Percentiles rank a stretch among this genome's conserved stretches.
Conservation (phyloP, 2,113 vertebrate species). For the Ranitomeya variabilis region DNA sequence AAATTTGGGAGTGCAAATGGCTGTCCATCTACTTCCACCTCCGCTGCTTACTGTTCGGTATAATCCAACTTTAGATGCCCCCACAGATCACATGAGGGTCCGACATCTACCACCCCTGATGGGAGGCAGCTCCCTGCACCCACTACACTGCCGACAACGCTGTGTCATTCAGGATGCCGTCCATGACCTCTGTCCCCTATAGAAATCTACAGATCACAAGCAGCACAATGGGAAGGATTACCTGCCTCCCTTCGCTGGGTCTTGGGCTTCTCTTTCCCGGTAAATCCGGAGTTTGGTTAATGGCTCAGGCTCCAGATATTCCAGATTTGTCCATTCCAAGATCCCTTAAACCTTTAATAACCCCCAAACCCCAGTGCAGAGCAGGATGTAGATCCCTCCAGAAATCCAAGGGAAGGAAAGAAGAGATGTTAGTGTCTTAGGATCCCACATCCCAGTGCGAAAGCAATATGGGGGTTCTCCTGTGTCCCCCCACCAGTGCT, state of each 20-base stretch:
- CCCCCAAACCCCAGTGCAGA: background rate
- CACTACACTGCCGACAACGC: background rate
- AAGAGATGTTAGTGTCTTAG: background rate
- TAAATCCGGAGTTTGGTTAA: conserved; percentile 47
- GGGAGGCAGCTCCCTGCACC: background rate
- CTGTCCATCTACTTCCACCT: background rate
- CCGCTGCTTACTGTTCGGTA: background rate
- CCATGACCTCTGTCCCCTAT: conserved; percentile 18
- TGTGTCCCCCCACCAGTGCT: background rate
- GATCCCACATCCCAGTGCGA: conserved; percentile 39
- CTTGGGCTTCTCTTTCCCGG: background rate
- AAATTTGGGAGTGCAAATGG: background rate
- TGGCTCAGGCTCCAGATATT: background rate
- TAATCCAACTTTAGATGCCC: background rate
- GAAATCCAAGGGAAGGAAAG: background rate
- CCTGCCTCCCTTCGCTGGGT: conserved; percentile 1
- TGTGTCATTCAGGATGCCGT: background rate
- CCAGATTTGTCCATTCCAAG: conserved; percentile 6
- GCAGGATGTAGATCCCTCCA: background rate
- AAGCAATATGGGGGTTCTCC: background rate
- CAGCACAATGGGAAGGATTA: background rate
- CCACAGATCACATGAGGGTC: background rate
- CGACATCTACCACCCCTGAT: background rate
- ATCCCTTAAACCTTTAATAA: background rate
- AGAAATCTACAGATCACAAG: background rate